Evolutionary conservation across 1,140 invertebrate species (phyloP), one percentile per base, ranked within the genome.

Genomic region (Plutomurus gul): DNA sequence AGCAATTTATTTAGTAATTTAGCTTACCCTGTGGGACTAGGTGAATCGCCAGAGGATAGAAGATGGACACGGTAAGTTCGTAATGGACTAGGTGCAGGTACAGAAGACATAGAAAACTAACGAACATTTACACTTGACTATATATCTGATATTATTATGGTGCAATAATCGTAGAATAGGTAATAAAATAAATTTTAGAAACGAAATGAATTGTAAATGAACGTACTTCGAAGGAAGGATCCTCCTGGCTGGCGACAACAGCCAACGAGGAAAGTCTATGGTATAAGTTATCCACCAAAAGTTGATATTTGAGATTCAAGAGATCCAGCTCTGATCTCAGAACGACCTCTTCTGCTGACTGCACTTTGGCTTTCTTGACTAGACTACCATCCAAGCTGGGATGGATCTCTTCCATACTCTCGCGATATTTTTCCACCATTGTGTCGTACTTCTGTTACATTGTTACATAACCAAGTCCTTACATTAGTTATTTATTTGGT

Each of bases 341-440:
- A 39, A 98, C 92, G 60, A 91, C 88, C 83, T 97, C 95, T 22
- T 95, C 93, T 1, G 93, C 93, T 77, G 84, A 83, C 43, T 82
- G 82, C 30, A 85, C 81, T 82, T 86, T 85, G 7, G 85, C 80
- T 78, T 84, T 85, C 84, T 89, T 89, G 73, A 84, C 84, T 51
- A 85, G 81, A 81, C 82, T 86, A 16, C 85, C 91, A 87, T 95
- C 93, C 84, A 94, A 86, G 79, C 92, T 93, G 4, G 94, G 95
- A 85, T 95, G 94, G 30, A 93, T 90, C 83, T 95, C 94, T 86
- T 95, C 93, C 85, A 97, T 88, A 87, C 91, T 93, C 84, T 97
- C 95, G 82, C 92, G 90, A 88, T 95, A 99, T 79, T 93, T 92
- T 87, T 94, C 92, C 86, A 97, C 92, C 85, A 92, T 89, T 85